A percentile compares a stretch with the other conserved stretches of the same genome.
phyloP scores from a whole-genome alignment of 2,113 vertebrate genomes.

The Ailuropoda melanoleuca region DNA sequence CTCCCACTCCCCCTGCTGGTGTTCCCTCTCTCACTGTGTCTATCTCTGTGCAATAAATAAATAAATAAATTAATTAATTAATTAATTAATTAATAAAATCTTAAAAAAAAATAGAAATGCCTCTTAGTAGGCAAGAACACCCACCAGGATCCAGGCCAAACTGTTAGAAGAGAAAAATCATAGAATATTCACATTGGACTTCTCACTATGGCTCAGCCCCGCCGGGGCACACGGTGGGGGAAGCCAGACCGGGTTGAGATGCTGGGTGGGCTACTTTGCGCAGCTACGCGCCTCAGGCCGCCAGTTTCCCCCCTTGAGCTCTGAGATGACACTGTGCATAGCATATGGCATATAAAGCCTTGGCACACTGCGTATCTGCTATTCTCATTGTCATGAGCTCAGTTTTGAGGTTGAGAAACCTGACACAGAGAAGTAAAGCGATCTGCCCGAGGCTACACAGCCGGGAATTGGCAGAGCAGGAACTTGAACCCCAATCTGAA shows the following conservation, averaged over 20 bases:
- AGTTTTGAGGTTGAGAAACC: conserved; percentile 25
- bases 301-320: neutral
- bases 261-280: neutral
- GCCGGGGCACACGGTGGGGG: neutral
- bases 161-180: neutral
- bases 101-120: neutral
- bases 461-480: neutral
- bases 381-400: neutral
- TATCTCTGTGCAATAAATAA: no score
- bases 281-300: neutral
- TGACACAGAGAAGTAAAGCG: neutral
- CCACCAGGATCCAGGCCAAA: neutral
- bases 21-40: no score
- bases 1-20: no score
- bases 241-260: neutral
- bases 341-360: neutral
- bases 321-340: neutral
- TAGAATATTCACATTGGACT: neutral
- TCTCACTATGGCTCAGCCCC: neutral
- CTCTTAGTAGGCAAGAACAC: neutral
- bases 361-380: neutral
- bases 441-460: neutral
- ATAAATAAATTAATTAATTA: no score
- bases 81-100: no score
- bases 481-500: neutral